Evolutionary conservation across 2,888 invertebrate species (phyloP), one percentile per base, ranked within the genome.

Genomic region (Caenorhabditis macrosperma): DNA sequence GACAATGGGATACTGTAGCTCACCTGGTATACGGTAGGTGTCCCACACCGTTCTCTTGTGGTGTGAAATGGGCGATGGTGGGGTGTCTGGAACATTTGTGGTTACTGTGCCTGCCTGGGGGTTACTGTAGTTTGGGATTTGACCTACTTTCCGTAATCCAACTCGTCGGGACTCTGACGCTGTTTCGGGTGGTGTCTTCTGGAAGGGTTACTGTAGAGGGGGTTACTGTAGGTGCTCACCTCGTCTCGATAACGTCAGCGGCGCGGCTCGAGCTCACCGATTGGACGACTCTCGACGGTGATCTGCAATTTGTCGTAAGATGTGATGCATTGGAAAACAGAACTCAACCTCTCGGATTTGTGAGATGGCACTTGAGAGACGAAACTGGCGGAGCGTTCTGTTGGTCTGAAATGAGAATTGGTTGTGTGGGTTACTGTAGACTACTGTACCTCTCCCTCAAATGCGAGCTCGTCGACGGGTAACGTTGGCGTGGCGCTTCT

Each of bases 281-380:
- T 44, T 44, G 44, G 9, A 44, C 44, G 44, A 44, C 20, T 44
- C 15, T 12, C 33, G 33, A 33, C 5, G 33, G n/a, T n/a, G n/a
- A n/a, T n/a, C n/a, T n/a, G n/a, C n/a, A n/a, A n/a, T n/a, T n/a
- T n/a, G n/a, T n/a, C n/a, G n/a, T n/a, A n/a, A n/a, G n/a, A n/a
- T n/a, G n/a, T n/a, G n/a, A n/a, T 52, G 24, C 12, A 52, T 15
- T 6, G 4, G 24, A 35, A 57, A 38, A 57, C 4, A 2, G 10
- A 55, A 55, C 30, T 33, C 50, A 15, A 52, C 28, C 28, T 57
- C 20, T 57, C 59, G 12, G 59, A 38, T 59, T 59, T 59, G 24
- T 38, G 38, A 22, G 57, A 22, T 38, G 35, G 35, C 2, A 33
- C 17, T 1, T 35, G 35, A 10, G 57, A 57, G 24, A 22, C 7